A percentile compares a stretch with the other conserved stretches of the same genome.
Evolutionary conservation across 2,797 vertebrate species (phyloP).

Genomic region (Myotis findleyi): DNA sequence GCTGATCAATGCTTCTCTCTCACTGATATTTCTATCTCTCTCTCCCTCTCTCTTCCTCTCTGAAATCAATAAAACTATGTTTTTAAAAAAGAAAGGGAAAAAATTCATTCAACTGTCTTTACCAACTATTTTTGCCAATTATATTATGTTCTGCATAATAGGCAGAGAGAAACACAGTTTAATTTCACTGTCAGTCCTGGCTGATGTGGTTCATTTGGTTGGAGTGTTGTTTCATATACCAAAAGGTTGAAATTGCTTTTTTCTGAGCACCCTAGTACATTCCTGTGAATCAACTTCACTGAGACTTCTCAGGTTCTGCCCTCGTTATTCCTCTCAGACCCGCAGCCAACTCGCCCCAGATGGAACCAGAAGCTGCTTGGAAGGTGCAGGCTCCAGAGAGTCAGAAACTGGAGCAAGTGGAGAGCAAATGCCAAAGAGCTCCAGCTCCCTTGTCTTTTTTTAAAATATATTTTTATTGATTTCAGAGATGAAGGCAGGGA

Average conservation of each 20-base stretch:
- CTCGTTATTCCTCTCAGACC: not conserved
- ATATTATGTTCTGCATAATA: conserved; percentile 37
- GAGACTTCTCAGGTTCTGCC: not conserved
- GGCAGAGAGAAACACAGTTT: conserved; percentile 15
- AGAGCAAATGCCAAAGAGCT: not conserved
- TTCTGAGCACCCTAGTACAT: not conserved
- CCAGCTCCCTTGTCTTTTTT: not conserved
- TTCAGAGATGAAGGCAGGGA: too few species aligned
- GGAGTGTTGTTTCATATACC: not conserved
- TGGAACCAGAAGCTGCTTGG: not conserved
- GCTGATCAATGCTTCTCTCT: too few species aligned
- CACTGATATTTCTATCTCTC: too few species aligned
- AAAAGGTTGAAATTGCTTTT: not conserved
- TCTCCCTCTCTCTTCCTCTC: too few species aligned
- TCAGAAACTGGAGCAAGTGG: not conserved
- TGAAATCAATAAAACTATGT: too few species aligned
- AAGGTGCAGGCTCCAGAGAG: not conserved
- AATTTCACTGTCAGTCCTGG: not conserved
- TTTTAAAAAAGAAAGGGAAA: too few species aligned
- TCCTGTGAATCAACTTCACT: not conserved
- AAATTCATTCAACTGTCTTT: not conserved
- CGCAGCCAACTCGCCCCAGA: too few species aligned
- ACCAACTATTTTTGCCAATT: not conserved
- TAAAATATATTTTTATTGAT: too few species aligned
- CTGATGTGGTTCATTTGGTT: not conserved